Evolutionary conservation across 2,888 invertebrate genomes (phyloP).

Genomic region (Platerodrilus igneus): DNA sequence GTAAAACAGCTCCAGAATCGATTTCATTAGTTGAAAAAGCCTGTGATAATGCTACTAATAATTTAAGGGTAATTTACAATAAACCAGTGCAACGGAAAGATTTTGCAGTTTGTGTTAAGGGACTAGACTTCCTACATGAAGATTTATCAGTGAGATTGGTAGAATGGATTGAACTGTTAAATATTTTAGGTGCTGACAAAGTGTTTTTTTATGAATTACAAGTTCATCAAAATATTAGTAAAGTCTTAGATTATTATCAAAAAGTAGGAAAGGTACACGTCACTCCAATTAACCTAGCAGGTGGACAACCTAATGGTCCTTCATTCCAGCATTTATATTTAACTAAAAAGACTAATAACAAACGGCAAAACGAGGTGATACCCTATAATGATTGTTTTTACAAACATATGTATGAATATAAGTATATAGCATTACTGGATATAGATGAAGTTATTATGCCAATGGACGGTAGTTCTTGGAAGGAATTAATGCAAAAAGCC

Average conservation of each 20-base stretch:
- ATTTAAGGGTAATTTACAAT: constrained; percentile 76
- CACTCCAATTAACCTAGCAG: constrained; percentile 78
- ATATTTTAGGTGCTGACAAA: constrained; percentile 83
- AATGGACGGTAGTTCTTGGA: constrained; percentile 67
- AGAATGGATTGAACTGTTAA: constrained; percentile 90
- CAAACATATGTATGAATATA: constrained; percentile 84
- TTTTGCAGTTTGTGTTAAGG: constrained; percentile 91
- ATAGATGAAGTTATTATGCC: constrained; percentile 96
- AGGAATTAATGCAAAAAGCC: constrained; percentile 65
- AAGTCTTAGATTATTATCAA: constrained; percentile 64
- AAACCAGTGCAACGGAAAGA: constrained; percentile 67
- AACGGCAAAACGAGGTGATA: constrained; percentile 90
- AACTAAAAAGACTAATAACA: constrained; percentile 86
- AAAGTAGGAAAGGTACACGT: constrained; percentile 65
- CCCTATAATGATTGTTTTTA: constrained; percentile 96
- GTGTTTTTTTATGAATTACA: constrained; percentile 86
- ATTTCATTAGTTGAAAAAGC: constrained; percentile 80
- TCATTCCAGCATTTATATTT: constrained; percentile 85
- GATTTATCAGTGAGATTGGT: constrained; percentile 84
- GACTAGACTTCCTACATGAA: constrained; percentile 87
- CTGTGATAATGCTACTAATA: constrained; percentile 83
- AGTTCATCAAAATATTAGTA: constrained; percentile 88
- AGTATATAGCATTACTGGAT: constrained; percentile 86
- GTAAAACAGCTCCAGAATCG: constrained; percentile 70
- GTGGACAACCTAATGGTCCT: constrained; percentile 85